Base-by-base conservation (phyloP, 1,140 invertebrate genomes). In the Philaenus spumarius region DNA sequence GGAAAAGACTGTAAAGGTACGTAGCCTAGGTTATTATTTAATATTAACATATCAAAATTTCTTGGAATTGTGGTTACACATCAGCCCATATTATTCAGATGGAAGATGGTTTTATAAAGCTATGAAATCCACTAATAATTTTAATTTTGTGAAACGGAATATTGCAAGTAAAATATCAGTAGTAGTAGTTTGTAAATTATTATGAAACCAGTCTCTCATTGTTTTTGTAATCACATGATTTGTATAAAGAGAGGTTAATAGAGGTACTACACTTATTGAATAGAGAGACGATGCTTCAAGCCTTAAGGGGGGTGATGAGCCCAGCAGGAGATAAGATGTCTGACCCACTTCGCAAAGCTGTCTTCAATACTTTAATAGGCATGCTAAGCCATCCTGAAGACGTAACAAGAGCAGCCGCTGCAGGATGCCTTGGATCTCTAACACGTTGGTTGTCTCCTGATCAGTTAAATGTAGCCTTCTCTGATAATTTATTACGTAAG, bases 281-380 rank as follows among this genome's bases (percentile, higher is more conserved):
- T 61, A 86, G 85, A 66, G 94, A 97, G 77, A 97, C 94, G 2
- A 90, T 90, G 80, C 71, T 97, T 26, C 91, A 95, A 75, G 93
- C 94, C 12, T 72, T 97, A 40, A 78, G 95, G 65, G 85, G 86
- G 57, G 84, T 93, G 30, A 80, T 95, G 34, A 82, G 80, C 9
- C 84, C 85, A 26, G 90, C 89, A 46, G 93, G 93, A 4, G 83
- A 89, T 59, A 95, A 95, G 77, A 91, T 97, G 84, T 85, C 87
- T 0, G 89, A 91, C 48, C 75, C 80, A 11, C 78, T 93, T 59
- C 83, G 85, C 22, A 86, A 88, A 67, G 82, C 85, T 68, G 77
- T 95, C n/a, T 81, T 87, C 59, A 66, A 72, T 1, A 90, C 88
- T 14, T 71, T 96, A 12, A 71, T 84, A 19, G 67, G 68, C 34